Base-by-base conservation (phyloP, 37 sponge, comb jelly and placozoan species). In the Ianthella basta region DNA sequence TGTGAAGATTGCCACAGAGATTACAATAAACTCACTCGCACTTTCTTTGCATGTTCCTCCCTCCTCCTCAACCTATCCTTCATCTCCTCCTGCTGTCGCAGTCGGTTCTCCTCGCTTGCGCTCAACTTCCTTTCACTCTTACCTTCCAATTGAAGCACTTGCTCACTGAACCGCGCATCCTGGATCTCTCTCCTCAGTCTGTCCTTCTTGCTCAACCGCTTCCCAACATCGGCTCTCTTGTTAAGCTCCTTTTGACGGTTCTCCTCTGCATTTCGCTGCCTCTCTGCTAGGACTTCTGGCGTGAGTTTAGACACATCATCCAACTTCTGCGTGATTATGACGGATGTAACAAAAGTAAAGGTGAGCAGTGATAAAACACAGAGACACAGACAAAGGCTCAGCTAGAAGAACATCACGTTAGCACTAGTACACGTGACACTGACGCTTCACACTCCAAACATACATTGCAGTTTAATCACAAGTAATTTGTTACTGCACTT, bases 31-130 rank as follows among this genome's bases (percentile, higher is more conserved):
- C 80, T 39, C 55, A 53, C 80, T 29, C 56, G 33, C 33, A 79
- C 80, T 79, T 50, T 79, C 80, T 50, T 79, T 6, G 80, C 80
- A 79, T 79, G 56, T 14, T 79, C 55, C 13, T 79, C 80, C 6
- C 20, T 44, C 27, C 21, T 40, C 55, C 36, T 79, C 30, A 30
- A 55, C 56, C 30, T 79, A 3, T 79, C 55, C 19, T 25, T 21
- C 4, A 10, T 50, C 56, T 79, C 80, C 55, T 54, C 80, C 6
- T 79, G 53, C 3, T 23, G 24, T 39, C 30, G n/a, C 27, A 23
- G 44, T 4, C 80, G n/a, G n/a, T 79, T 79, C 56, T 55, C 30
- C 1, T 2, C n/a, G 4, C 80, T 50, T 38, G 80, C 55, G 15
- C 80, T 44, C 80, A 53, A 13, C 55, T 54, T 79, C 30, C 56